Conservation (phyloP, 2,888 invertebrate species). For the Petrolisthes cinctipes region DNA sequence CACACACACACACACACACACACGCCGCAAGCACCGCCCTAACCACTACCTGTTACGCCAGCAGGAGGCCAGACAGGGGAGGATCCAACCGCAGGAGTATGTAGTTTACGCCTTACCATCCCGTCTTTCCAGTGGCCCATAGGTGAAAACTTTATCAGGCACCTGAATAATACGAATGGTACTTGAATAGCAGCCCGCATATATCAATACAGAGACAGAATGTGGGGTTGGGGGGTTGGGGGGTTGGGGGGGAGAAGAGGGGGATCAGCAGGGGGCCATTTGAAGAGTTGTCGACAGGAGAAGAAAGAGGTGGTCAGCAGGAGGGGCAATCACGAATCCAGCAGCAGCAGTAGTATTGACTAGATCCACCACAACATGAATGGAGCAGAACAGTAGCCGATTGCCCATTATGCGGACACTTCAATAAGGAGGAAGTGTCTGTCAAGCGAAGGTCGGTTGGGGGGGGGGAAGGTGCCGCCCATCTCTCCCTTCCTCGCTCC, state of each 20-base stretch:
- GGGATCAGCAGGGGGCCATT: too few relatives aligned
- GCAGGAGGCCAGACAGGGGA: neutral
- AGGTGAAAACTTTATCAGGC: neutral
- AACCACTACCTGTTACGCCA: neutral
- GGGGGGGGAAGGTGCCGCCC: slow-evolving; percentile 16
- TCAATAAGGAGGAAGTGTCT: slow-evolving; percentile 40
- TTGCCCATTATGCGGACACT: slow-evolving; percentile 38
- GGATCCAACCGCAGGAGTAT: neutral
- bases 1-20: neutral
- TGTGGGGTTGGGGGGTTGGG: too few relatives aligned
- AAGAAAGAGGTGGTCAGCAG: too few relatives aligned
- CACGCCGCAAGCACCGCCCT: slow-evolving; percentile 1
- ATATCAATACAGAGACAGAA: too few relatives aligned
- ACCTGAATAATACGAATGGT: neutral
- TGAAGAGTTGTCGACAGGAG: too few relatives aligned
- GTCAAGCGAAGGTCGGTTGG: slow-evolving; percentile 4
- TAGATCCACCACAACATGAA: slow-evolving; percentile 21
- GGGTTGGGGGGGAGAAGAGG: too few relatives aligned
- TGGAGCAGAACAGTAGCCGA: slow-evolving; percentile 35
- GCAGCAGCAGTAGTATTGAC: too few relatives aligned
- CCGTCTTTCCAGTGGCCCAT: neutral
- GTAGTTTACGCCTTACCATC: neutral
- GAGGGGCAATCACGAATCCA: too few relatives aligned
- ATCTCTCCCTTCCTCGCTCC: neutral
- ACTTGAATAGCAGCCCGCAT: too few relatives aligned